phyloP scores from a whole-genome alignment of 2,113 vertebrate species.

The Centropus bengalensis region DNA sequence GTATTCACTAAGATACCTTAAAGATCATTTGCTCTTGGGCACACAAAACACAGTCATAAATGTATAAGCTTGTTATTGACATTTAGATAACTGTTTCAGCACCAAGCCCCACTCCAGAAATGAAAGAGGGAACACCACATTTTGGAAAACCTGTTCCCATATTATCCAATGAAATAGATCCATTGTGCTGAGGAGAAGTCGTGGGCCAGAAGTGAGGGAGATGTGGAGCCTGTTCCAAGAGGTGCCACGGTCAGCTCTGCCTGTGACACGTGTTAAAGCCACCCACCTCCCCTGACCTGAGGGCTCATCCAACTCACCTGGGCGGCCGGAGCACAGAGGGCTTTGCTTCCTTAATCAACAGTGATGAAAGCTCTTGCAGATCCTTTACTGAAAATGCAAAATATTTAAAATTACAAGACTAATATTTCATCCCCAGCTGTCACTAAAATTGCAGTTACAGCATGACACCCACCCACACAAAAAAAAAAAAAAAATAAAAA shows the following conservation, averaged over 20 bases:
- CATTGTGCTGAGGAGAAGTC: neutral
- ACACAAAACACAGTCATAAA: neutral
- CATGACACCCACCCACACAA: neutral
- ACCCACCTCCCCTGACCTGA: neutral
- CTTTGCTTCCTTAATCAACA: neutral
- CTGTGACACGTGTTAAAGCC: neutral
- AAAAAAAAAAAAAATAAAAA: neutral
- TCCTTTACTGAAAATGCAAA: conserved; percentile 51
- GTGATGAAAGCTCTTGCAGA: neutral
- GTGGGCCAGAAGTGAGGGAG: neutral
- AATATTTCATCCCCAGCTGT: neutral
- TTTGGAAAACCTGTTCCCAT: neutral
- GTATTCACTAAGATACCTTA: neutral
- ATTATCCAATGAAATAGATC: neutral
- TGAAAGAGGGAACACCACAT: neutral
- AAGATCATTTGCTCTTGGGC: neutral
- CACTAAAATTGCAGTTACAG: neutral
- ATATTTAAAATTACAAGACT: conserved; percentile 30
- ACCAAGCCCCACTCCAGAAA: neutral
- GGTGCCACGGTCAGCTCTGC: neutral
- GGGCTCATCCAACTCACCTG: neutral
- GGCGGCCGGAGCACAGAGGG: neutral
- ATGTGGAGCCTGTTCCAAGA: neutral
- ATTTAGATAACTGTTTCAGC: neutral
- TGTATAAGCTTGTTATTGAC: neutral